Evolutionary conservation across 2,797 vertebrate species (phyloP), one percentile per base, ranked within the genome.

Genomic region (Coendou prehensilis): DNA sequence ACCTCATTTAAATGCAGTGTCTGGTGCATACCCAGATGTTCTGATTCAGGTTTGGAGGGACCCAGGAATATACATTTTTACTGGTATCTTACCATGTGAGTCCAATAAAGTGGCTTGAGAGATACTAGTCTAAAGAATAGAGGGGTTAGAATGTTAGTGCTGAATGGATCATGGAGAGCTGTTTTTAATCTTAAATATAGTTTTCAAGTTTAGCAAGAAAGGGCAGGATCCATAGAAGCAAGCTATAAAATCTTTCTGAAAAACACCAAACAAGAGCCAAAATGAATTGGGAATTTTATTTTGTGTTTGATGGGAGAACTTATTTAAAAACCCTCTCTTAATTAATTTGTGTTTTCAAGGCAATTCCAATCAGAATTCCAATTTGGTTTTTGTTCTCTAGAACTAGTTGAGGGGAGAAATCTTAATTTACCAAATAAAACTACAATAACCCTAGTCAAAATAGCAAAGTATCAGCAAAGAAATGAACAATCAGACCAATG

Each of bases 101-200:
- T 88, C 33, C 41, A 17, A 2, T 13, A 13, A 83, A 37, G 37
- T 22, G 4, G 33, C 23, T 79, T 80, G 17, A 85, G 56, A 79
- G 75, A 26, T 15, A 22, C 41, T 56, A 22, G 18, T 50, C 54
- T 79, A n/a, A 87, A 91, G 45, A 54, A 6, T 1, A 71, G 45
- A 87, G 28, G 30, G 8, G n/a, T 63, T 56, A 45, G 26, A 87
- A 59, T 67, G 8, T 6, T 47, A 73, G 14, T 13, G 10, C 23
- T 63, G 10, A 76, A 26, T 3, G 30, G 64, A 41, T 63, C 41
- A 73, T 87, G 41, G 47, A 93, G 71, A 20, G 73, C 13, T 87
- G 7, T 76, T 93, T 82, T 71, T 73, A 33, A 86, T n/a, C 78
- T 79, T 81, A 93, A 69, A 88, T 52, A 73, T 28, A 64, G 20